Conservation (phyloP, 2,797 vertebrate species). For the Gymnopithys bicolor region DNA sequence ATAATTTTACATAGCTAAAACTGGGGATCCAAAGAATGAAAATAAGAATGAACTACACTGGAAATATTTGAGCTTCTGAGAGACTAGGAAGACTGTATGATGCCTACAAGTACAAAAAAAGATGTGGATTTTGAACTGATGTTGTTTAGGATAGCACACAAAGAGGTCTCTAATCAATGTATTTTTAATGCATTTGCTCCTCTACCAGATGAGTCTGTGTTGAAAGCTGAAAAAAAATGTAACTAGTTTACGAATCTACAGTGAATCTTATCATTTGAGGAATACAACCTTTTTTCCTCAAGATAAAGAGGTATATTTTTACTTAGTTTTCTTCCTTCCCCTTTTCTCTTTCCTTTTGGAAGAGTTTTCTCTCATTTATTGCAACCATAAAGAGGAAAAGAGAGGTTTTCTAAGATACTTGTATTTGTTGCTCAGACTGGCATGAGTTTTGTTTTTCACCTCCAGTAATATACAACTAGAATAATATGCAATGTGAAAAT, state of each 20-base stretch:
- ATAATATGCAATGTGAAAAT: not conserved
- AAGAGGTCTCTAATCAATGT: not conserved
- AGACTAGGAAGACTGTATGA: not conserved
- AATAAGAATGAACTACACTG: not conserved
- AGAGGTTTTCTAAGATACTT: not conserved
- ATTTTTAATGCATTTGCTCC: not conserved
- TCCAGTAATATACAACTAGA: not conserved
- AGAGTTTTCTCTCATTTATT: not conserved
- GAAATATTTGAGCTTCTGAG: constrained; percentile 8
- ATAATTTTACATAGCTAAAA: constrained; percentile 38
- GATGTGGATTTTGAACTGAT: not conserved
- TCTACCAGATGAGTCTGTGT: not conserved
- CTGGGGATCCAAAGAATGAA: not conserved
- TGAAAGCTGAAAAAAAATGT: not conserved
- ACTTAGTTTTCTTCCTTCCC: not conserved
- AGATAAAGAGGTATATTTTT: not conserved
- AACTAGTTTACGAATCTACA: not conserved
- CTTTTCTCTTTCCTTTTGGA: not conserved
- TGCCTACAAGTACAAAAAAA: not conserved
- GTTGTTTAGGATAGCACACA: not conserved
- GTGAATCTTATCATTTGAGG: not conserved
- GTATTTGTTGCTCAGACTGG: not conserved
- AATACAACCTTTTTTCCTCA: not conserved
- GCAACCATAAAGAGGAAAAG: not conserved
- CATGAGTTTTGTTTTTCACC: not conserved